Percentiles rank a stretch among this genome's conserved stretches.
phyloP scores from a whole-genome alignment of 2,113 vertebrate species.

The Peucedramus taeniatus region DNA sequence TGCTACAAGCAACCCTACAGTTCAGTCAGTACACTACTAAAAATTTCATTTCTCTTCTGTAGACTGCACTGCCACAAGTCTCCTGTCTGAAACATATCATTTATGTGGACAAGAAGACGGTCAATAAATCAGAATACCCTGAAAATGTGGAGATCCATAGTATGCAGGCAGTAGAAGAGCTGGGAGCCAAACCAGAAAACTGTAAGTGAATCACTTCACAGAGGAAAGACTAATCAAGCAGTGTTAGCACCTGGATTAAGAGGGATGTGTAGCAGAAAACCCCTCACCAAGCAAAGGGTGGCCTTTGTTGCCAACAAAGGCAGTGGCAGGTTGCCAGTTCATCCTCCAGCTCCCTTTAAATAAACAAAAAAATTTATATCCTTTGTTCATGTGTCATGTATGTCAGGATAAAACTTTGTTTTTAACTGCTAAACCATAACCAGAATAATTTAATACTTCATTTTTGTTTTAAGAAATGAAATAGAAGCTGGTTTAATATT shows the following conservation, averaged over 20 bases:
- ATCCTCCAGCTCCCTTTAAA: not conserved
- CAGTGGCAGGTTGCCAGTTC: not conserved
- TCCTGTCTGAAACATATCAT: constrained; percentile 86
- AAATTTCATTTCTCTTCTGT: not conserved
- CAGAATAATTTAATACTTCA: not conserved
- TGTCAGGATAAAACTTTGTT: not conserved
- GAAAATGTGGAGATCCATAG: constrained; percentile 83
- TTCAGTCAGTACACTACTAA: not conserved
- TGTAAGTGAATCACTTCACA: constrained; percentile 75
- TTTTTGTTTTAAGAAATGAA: not conserved
- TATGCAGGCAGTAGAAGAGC: constrained; percentile 85
- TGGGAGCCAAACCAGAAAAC: constrained; percentile 87
- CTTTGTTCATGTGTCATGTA: not conserved
- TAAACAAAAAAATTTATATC: not conserved
- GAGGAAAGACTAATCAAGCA: not conserved
- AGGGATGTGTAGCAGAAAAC: not conserved
- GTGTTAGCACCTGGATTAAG: not conserved
- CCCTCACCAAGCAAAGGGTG: not conserved
- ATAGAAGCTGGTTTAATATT: not conserved
- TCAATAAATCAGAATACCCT: constrained; percentile 82
- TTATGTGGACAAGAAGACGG: constrained; percentile 85
- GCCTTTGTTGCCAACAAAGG: not conserved
- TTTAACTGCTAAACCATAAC: not conserved
- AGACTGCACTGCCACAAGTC: constrained; percentile 81
- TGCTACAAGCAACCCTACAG: not conserved